These are phyloP conservation scores for Siderastrea siderea DNA, from an alignment of 92 coral and sea anemone species.

Conservation along the genomic window DNA sequence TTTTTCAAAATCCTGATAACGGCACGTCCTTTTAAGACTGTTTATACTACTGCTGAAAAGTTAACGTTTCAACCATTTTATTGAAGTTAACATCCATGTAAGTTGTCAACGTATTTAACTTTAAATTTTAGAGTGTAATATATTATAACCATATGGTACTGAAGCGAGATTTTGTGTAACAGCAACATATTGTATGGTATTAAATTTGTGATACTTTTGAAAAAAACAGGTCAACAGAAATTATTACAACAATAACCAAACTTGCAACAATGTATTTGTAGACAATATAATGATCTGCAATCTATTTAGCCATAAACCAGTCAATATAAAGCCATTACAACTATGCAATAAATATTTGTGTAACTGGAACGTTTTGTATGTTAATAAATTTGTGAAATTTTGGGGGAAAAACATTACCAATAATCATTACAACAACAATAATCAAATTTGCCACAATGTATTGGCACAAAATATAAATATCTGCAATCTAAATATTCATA, in stretches of 20 bases:
- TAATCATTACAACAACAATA: no score
- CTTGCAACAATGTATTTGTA: conserved; percentile 40
- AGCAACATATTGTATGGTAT: conserved; percentile 39
- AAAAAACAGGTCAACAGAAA: conserved; percentile 38
- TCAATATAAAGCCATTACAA: conserved; percentile 27
- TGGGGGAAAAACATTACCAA: no score
- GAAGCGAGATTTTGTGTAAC: conserved; percentile 43
- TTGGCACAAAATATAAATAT: no score
- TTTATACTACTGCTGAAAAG: neutral
- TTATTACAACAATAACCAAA: conserved; percentile 43
- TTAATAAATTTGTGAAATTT: no score
- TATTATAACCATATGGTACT: conserved; percentile 20
- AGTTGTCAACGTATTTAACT: neutral
- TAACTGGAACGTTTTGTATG: neutral
- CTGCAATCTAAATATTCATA: no score
- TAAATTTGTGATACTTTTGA: conserved; percentile 3
- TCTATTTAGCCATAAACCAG: conserved; percentile 43
- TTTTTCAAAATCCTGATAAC: no score
- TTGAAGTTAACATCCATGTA: conserved; percentile 1
- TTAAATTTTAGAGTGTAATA: neutral
- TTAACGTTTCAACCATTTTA: neutral
- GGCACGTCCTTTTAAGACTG: no score
- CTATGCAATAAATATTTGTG: no score
- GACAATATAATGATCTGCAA: conserved; percentile 33
- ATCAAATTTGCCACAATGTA: no score